A percentile compares a stretch with the other conserved stretches of the same genome.
Evolutionary conservation across 2,113 vertebrate genomes (phyloP).

Genomic region (Myiozetetes cayanensis): DNA sequence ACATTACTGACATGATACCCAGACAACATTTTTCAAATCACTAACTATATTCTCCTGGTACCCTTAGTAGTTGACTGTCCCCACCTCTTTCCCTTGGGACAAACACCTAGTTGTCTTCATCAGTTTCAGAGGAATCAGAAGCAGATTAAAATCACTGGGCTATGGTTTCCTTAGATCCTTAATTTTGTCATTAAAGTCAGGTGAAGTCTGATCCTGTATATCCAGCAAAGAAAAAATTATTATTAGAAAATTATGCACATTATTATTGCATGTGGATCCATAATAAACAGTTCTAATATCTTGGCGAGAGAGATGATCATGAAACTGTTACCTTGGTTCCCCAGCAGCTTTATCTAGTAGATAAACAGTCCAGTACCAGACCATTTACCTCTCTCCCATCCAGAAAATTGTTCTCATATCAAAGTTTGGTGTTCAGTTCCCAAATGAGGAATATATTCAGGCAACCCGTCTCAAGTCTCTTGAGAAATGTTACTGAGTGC

Average conservation of each 20-base stretch:
- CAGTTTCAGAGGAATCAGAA: background rate
- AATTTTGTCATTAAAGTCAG: background rate
- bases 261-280: background rate
- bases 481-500: background rate
- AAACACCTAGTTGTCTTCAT: background rate
- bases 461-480: background rate
- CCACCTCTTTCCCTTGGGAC: background rate
- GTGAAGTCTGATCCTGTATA: background rate
- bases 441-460: background rate
- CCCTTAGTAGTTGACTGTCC: background rate
- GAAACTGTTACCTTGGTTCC: background rate
- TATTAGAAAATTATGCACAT: background rate
- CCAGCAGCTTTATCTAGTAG: background rate
- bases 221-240: background rate
- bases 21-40: background rate
- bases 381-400: constrained; percentile 18
- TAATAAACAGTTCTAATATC: background rate
- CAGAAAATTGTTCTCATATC: constrained; percentile 22
- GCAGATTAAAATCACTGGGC: background rate
- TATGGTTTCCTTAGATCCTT: background rate
- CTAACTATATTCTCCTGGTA: background rate
- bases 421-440: background rate
- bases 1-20: background rate
- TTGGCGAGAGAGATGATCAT: background rate
- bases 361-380: background rate